Base-by-base conservation (phyloP, 2,113 vertebrate genomes). In the Corythoichthys haematopterus region DNA sequence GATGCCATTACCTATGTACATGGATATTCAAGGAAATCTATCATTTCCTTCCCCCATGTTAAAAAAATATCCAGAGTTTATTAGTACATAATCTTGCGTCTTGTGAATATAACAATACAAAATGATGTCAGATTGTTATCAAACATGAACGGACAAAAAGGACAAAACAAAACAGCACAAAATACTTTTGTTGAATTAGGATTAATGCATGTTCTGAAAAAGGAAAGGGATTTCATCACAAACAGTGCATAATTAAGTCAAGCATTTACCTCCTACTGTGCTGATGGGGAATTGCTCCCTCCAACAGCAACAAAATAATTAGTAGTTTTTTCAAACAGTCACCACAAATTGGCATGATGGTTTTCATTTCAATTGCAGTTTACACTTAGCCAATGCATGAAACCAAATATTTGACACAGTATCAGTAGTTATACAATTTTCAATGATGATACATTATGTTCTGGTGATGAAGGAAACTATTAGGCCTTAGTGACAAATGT, bases 101-200 rank as follows among this genome's bases (percentile, higher is more conserved):
- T 47, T 47, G 10, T 47, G 12, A 12, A 7, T 43, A 43, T 43
- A 8, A 43, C 6, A 43, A 7, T 43, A 43, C 9, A 43, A 43
- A 43, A 43, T 43, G 40, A 4, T 7, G 4, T 43, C 46, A 47
- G 3, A 47, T 47, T 47, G 46, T 47, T 47, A 58, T 35, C 33
- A 58, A 12, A 58, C 12, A 1, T 61, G 67, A 53, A 40, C 56
- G n/a, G 16, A 65, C 46, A 47, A 55, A 4, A 0, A 74, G 53
- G 28, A 74, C 57, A 55, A 48, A 62, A 62, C 51, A 33, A 55
- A 71, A 40, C 14, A n/a, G 60, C 52, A 57, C 48, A 61, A 76
- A 56, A 76, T 74, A 76, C 77, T 79, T 81, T 33, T 68, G 64
- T 69, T 57, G 81, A 84, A 84, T 84, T 85, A 77, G 84, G 74